Percentiles rank a stretch among this genome's conserved stretches.
Conservation (phyloP, 2,797 vertebrate species). For the Pyrocephalus nanus region DNA sequence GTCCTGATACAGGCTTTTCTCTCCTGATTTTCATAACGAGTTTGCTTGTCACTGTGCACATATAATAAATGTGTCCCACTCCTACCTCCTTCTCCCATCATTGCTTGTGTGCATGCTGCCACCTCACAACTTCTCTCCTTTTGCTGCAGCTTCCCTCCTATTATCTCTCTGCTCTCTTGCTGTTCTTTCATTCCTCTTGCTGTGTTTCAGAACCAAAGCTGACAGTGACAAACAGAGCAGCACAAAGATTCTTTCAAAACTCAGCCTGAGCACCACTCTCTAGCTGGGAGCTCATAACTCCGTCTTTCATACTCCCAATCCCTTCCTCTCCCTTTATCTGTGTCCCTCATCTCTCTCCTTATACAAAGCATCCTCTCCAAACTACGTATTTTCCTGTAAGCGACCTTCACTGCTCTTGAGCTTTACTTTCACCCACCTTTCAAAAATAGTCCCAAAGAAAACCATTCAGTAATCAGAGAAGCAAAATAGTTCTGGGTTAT, state of each 20-base stretch:
- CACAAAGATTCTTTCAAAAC: neutral
- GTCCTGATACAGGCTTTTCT: neutral
- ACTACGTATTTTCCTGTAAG: neutral
- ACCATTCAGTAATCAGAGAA: neutral
- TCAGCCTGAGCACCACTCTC: neutral
- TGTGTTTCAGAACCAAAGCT: conserved; percentile 3
- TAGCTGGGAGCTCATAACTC: neutral
- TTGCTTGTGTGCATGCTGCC: neutral
- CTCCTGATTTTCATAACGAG: neutral
- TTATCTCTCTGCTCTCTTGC: neutral
- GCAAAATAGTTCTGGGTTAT: neutral
- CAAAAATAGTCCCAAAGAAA: neutral
- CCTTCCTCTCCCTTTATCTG: neutral
- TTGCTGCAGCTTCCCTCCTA: neutral
- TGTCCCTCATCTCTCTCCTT: neutral
- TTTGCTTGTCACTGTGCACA: neutral
- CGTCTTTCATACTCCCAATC: neutral
- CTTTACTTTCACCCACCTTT: neutral
- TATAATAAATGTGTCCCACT: neutral
- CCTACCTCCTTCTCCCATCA: neutral
- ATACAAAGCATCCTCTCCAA: neutral
- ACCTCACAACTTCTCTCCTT: neutral
- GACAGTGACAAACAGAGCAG: neutral
- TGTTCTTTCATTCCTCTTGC: neutral
- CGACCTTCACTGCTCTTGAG: neutral